Percentiles rank a stretch among this genome's conserved stretches.
Evolutionary conservation across 64 coral and sea anemone genomes (phyloP).

Genomic region (Montipora capricornis): DNA sequence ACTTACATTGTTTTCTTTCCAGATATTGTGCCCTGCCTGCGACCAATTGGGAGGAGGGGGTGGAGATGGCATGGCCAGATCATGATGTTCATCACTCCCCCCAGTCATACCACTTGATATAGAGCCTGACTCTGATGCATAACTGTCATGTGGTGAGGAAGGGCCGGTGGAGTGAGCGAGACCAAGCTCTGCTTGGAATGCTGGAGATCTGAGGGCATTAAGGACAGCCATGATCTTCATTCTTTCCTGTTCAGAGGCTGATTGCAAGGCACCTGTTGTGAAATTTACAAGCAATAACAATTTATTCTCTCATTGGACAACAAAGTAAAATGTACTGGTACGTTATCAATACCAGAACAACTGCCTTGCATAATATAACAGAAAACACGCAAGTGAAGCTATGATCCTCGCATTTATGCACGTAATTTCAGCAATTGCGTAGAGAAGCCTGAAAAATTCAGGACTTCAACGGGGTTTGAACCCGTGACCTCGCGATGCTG

Average conservation of each 20-base stretch:
- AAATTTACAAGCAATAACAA: not conserved
- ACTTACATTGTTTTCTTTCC: conserved; percentile 13
- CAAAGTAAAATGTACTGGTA: too few relatives aligned
- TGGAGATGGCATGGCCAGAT: conserved; percentile 26
- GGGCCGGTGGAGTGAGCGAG: conserved; percentile 55
- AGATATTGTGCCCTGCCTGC: not conserved
- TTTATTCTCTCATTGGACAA: not conserved
- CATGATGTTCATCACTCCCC: conserved; percentile 72
- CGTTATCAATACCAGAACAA: not conserved
- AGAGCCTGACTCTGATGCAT: conserved; percentile 83
- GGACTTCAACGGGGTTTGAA: too few relatives aligned
- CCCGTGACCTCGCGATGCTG: too few relatives aligned
- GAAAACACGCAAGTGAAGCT: too few relatives aligned
- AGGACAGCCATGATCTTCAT: conserved; percentile 91
- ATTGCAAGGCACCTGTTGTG: conserved; percentile 77
- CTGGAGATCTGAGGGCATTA: conserved; percentile 79
- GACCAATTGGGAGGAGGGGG: conserved; percentile 32
- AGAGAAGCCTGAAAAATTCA: too few relatives aligned
- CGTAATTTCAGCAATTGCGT: too few relatives aligned
- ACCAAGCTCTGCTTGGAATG: conserved; percentile 73
- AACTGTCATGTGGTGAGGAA: conserved; percentile 82
- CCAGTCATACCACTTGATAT: conserved; percentile 73
- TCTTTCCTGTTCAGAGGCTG: conserved; percentile 86
- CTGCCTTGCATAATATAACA: too few relatives aligned
- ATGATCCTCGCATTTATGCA: too few relatives aligned